Evolutionary conservation across 2,888 invertebrate genomes (phyloP), one percentile per base, ranked within the genome.

Genomic region (Laothoe populi): DNA sequence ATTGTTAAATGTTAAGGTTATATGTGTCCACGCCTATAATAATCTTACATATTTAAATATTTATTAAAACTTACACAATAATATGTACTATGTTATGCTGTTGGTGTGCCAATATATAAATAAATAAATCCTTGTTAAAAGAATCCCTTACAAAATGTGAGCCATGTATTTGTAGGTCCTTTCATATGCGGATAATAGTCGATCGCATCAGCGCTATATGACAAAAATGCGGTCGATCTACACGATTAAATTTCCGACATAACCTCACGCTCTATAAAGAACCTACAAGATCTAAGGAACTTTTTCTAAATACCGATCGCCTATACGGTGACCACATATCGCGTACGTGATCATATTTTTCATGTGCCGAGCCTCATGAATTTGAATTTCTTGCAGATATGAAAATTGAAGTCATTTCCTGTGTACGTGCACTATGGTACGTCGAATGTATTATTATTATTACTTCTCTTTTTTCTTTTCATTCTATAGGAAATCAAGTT

Each of bases 241-340:
- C 78, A 74, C 82, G 81, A 87, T 88, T 84, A 86, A 87, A 87
- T 87, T 86, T 87, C 84, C 79, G 78, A 79, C 86, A 82, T 86
- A 82, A 81, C 79, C 79, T 78, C 82, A 83, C 82, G 78, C 75
- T 72, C 75, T 72, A 69, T 71, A 71, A 73, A 77, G 74, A 79
- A 74, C 66, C 66, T 70, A 72, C 68, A 67, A 70, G 66, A 61
- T 64, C 62, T 16, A 10, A 21, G 61, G 31, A 35, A 53, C 53
- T 53, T 53, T 53, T 53, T 53, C 53, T 35, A 53, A 53, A 53
- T 35, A 35, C 53, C 53, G 53, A 53, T 53, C 53, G 24, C 49
- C 4, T 53, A 53, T 53, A 53, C 31, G 19, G 35, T 35, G 53
- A 35, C 31, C 53, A 53, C 31, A 35, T 53, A 53, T 24, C 26